A percentile compares a stretch with the other conserved stretches of the same genome.
phyloP scores from a whole-genome alignment of 2,113 vertebrate species.

The Tragulus kanchil region DNA sequence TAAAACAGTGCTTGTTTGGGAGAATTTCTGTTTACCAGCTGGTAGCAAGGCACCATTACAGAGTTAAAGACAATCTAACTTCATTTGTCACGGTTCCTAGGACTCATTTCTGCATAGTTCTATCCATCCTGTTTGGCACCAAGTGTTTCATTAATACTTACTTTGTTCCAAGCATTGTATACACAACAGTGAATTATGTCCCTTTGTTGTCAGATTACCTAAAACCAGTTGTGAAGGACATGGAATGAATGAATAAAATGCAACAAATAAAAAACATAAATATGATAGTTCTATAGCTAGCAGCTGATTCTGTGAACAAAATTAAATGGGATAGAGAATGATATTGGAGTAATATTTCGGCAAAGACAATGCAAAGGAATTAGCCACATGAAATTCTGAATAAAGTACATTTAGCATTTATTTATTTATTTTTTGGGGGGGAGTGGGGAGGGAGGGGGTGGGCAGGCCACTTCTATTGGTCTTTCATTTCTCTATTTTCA shows the following conservation, averaged over 20 bases:
- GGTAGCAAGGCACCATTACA: slow-evolving; percentile 18
- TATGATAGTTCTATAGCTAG: background rate
- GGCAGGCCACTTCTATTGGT: no score
- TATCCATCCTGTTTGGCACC: background rate
- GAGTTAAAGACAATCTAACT: slow-evolving; percentile 54
- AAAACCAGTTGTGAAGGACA: background rate
- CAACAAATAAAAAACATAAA: background rate
- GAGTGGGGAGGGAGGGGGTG: no score
- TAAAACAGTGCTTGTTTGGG: no score
- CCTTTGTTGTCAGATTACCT: background rate
- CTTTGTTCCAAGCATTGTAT: background rate
- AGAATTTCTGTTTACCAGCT: slow-evolving; percentile 61
- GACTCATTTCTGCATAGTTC: background rate
- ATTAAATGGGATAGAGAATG: background rate
- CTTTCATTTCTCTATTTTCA: no score
- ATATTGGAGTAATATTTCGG: background rate
- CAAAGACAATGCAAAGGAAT: background rate
- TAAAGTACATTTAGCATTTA: background rate
- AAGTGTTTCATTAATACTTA: slow-evolving; percentile 29
- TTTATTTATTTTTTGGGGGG: no score
- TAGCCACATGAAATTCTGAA: background rate
- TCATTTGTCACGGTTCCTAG: background rate
- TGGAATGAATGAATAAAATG: background rate
- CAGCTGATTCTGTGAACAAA: background rate
- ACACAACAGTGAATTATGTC: background rate